Evolutionary conservation across 2,113 vertebrate species (phyloP).

Genomic region (Sigmodon hispidus): DNA sequence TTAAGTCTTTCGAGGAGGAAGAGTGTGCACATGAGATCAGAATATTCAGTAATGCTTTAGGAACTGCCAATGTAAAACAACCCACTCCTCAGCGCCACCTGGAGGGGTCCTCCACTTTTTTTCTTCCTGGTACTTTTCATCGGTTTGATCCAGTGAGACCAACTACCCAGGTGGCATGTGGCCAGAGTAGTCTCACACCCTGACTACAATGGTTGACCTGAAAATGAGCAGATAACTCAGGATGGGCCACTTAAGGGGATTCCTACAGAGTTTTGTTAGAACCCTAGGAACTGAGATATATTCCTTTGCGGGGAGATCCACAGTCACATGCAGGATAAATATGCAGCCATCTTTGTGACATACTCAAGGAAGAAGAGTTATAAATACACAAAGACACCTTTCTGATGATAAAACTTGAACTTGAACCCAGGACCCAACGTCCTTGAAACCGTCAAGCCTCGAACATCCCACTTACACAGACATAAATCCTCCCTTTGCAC

Average conservation of each 20-base stretch:
- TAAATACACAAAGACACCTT: background rate
- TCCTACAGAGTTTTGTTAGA: background rate
- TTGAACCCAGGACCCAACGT: background rate
- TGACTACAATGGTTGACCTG: background rate
- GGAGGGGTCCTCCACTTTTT: background rate
- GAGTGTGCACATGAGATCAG: background rate
- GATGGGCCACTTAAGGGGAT: background rate
- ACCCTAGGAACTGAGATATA: background rate
- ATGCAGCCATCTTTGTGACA: background rate
- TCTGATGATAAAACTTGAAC: background rate
- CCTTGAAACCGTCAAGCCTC: background rate
- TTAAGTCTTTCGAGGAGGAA: background rate
- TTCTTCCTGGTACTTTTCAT: background rate
- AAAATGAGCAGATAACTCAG: background rate
- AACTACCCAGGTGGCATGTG: background rate
- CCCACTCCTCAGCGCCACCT: fast-evolving
- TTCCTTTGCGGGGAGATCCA: background rate
- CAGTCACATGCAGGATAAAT: background rate
- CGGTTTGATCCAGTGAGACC: background rate
- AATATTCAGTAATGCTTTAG: background rate
- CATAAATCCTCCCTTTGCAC: background rate
- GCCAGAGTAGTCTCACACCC: background rate
- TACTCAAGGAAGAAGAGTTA: background rate
- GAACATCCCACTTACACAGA: background rate
- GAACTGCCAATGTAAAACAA: background rate